phyloP scores from a whole-genome alignment of 2,888 invertebrate species.

The Geophilus truncorum region DNA sequence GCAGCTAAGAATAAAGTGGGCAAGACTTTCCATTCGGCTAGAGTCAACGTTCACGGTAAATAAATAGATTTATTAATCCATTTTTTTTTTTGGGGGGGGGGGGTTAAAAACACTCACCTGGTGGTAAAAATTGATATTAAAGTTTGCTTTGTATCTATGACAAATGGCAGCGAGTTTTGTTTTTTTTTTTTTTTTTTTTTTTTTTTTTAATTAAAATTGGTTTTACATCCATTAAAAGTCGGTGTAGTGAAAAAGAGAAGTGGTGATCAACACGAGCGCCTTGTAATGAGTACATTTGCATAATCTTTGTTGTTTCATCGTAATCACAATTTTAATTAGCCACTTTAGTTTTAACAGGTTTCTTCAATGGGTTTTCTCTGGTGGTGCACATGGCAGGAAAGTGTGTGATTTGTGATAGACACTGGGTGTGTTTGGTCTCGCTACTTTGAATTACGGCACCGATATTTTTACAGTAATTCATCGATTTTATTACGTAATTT shows the following conservation, averaged over 20 bases:
- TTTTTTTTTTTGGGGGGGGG: too few relatives aligned
- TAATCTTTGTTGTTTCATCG: slow-evolving; percentile 23
- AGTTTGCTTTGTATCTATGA: too few relatives aligned
- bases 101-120: too few relatives aligned
- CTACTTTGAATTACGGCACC: not conserved
- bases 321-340: slow-evolving; percentile 24
- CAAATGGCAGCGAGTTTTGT: not conserved
- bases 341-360: slow-evolving; percentile 11
- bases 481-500: not conserved
- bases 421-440: not conserved
- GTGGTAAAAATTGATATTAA: too few relatives aligned
- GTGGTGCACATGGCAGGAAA: not conserved
- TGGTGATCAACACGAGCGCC: not conserved
- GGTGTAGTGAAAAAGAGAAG: not conserved
- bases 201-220: not conserved
- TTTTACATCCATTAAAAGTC: not conserved
- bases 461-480: not conserved
- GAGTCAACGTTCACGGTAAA: slow-evolving; percentile 48
- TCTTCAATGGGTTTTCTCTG: not conserved
- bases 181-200: not conserved
- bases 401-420: not conserved
- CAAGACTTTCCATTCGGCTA: slow-evolving; percentile 44
- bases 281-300: slow-evolving; percentile 1
- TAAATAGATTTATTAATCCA: too few relatives aligned
- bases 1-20: slow-evolving; percentile 48